phyloP scores from a whole-genome alignment of 2,797 vertebrate genomes.

The Tokudaia muenninki region DNA sequence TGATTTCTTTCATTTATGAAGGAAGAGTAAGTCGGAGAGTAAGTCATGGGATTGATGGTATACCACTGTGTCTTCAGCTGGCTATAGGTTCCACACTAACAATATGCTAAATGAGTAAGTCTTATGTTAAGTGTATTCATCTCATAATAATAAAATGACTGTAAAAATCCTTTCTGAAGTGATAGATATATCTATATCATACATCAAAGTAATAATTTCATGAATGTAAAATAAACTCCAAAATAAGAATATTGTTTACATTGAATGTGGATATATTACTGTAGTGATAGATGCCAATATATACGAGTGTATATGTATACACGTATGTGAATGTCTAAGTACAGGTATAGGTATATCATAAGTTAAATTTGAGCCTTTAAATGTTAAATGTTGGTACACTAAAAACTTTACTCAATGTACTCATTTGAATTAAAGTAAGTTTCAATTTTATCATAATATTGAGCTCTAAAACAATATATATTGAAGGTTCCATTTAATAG shows the following conservation, averaged over 20 bases:
- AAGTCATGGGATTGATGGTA: not conserved
- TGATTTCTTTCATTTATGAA: not conserved
- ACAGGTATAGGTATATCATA: not conserved
- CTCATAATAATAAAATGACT: not conserved
- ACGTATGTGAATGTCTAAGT: not conserved
- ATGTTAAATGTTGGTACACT: not conserved
- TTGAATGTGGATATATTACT: not conserved
- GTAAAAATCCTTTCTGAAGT: not conserved
- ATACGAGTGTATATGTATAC: not conserved
- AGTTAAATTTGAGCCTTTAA: constrained; percentile 2
- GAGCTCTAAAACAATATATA: not conserved
- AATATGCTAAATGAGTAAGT: not conserved
- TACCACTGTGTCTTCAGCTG: not conserved
- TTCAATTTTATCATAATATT: constrained; percentile 7
- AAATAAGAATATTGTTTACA: not conserved
- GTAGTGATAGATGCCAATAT: not conserved
- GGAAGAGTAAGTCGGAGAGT: not conserved
- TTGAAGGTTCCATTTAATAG: not conserved
- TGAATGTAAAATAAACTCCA: not conserved
- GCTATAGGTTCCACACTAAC: not conserved
- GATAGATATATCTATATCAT: not conserved
- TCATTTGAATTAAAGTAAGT: constrained; percentile 42
- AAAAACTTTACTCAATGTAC: constrained; percentile 10
- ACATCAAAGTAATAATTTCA: not conserved
- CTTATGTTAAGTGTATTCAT: not conserved